Base-by-base conservation (phyloP, 2,113 vertebrate species). In the Corythoichthys haematopterus region DNA sequence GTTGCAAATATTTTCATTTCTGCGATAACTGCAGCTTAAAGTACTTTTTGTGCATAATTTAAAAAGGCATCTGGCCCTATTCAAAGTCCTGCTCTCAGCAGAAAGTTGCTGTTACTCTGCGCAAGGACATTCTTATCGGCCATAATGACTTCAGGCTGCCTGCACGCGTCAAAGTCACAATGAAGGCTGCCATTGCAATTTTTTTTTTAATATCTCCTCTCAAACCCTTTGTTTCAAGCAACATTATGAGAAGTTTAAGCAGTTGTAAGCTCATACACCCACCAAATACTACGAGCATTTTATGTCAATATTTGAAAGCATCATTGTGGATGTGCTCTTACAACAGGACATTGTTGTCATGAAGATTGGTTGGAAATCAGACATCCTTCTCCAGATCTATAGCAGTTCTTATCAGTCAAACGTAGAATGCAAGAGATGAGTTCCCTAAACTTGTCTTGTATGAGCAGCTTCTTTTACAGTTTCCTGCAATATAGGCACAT, bases 351-450 rank as follows among this genome's bases (percentile, higher is more conserved):
- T 55, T 70, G 70, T 63, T 78, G 40, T 46, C 43, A 47, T 45
- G 15, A 16, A 71, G 69, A 74, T 73, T 72, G 28, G 70, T 70
- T 38, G 61, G 70, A 76, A 72, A 72, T 73, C 20, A 15, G 71
- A 75, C 63, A 72, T 48, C 16, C 66, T 28, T 28, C 71, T 79
- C 65, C 81, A 82, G 72, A 59, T 47, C 4, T 62, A 72, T 68
- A 50, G 68, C 70, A 80, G 65, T 66, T 57, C 70, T 65, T 76
- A 70, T 83, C 80, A 82, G 77, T 73, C 35, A 33, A 33, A 48
- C 69, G 35, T 58, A 69, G 56, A 52, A 67, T 53, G 51, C 70
- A 58, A 69, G 63, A 40, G 14, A 67, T 69, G 43, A 58, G 38
- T 64, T 37, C 56, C 11, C 4, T 57, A 52, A 51, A 70, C 56